Conservation (phyloP, 2,113 vertebrate species). For the Orthonyx spaldingii region DNA sequence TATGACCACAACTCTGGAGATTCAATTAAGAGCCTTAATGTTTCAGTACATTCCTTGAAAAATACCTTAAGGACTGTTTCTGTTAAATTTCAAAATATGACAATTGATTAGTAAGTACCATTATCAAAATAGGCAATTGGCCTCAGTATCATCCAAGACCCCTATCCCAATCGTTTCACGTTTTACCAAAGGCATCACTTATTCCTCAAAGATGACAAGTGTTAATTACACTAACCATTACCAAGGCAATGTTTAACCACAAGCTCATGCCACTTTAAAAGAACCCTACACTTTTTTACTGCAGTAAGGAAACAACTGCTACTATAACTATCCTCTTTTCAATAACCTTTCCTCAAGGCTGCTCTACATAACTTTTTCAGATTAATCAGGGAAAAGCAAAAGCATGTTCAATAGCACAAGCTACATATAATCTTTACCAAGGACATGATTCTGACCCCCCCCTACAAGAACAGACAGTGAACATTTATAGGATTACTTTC, state of each 20-base stretch:
- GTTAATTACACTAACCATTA: background rate
- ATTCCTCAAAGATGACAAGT: background rate
- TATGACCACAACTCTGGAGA: background rate
- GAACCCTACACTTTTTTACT: background rate
- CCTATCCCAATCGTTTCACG: background rate
- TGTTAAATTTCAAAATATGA: background rate
- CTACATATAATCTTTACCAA: background rate
- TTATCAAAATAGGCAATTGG: background rate
- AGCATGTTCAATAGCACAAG: background rate
- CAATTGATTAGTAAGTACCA: background rate
- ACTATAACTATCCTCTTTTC: background rate
- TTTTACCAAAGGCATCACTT: background rate
- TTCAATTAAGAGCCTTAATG: background rate
- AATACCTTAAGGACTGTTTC: background rate
- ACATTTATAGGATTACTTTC: background rate
- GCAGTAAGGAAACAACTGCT: background rate
- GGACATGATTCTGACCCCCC: background rate
- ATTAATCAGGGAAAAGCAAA: background rate
- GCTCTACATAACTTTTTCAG: background rate
- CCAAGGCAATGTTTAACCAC: background rate
- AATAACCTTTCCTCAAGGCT: background rate
- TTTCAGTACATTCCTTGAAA: background rate
- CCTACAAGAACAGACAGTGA: background rate
- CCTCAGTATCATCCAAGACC: background rate
- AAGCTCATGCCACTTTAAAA: background rate